Evolutionary conservation across 2,888 invertebrate genomes (phyloP).

Genomic region (Anthrax anthrax): DNA sequence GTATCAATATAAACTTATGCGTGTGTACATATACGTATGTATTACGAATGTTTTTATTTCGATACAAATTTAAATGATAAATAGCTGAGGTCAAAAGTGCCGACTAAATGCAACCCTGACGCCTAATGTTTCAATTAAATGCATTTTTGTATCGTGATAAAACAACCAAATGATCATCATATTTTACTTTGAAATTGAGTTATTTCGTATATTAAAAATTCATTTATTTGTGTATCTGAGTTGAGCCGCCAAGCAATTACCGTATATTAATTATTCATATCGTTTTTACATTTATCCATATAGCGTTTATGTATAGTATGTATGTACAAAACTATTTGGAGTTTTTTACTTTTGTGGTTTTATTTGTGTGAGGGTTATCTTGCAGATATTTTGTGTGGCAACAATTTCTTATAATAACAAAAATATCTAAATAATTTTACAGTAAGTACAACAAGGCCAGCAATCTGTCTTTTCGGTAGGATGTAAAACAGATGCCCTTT

Average conservation of each 20-base stretch:
- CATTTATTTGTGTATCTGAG: conserved; percentile 6
- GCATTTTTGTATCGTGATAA: background rate
- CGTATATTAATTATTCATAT: conserved; percentile 11
- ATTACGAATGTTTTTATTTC: no score
- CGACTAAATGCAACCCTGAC: background rate
- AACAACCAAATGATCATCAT: background rate
- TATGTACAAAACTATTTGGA: background rate
- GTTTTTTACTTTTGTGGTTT: background rate
- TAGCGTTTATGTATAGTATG: conserved; percentile 2
- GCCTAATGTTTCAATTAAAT: conserved; percentile 1
- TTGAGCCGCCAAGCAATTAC: conserved; percentile 10
- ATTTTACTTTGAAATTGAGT: background rate
- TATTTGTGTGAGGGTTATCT: conserved; percentile 7
- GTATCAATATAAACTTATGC: no score
- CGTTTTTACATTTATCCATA: no score
- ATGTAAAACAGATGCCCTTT: conserved; percentile 15
- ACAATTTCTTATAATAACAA: background rate
- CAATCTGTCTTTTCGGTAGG: conserved; percentile 7
- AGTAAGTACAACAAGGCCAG: conserved; percentile 3
- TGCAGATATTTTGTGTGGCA: background rate
- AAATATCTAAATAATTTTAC: background rate
- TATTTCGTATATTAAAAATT: no score
- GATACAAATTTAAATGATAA: background rate
- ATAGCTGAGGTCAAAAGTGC: background rate
- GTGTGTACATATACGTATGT: no score